phyloP scores from a whole-genome alignment of 2,113 vertebrate genomes.

The Platichthys stellatus region DNA sequence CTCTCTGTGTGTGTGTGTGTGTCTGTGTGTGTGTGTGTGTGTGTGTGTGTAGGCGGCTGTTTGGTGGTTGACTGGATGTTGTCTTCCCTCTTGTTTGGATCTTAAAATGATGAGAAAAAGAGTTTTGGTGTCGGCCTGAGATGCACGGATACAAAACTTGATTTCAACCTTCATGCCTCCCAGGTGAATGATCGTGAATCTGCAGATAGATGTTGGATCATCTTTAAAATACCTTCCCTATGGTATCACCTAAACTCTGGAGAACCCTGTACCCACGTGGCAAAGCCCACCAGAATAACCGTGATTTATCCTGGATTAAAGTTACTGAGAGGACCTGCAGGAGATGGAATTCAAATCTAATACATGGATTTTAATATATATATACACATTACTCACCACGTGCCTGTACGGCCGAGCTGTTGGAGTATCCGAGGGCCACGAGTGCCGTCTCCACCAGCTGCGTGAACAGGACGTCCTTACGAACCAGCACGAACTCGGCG shows the following conservation, averaged over 20 bases:
- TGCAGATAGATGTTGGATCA: no score
- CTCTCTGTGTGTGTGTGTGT: constrained; percentile 4
- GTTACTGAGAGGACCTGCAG: no score
- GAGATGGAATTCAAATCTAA: no score
- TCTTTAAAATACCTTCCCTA: no score
- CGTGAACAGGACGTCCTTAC: constrained; percentile 96
- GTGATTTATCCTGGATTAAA: no score
- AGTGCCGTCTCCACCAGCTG: constrained; percentile 97
- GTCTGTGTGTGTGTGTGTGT: constrained; percentile 26
- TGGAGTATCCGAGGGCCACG: constrained; percentile 94
- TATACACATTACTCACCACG: constrained; percentile 82
- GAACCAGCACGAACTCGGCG: constrained; percentile 94
- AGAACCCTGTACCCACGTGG: no score
- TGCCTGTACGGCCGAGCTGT: constrained; percentile 94
- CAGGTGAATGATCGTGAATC: no score
- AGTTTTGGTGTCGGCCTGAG: constrained; percentile 12
- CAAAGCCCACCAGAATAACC: no score
- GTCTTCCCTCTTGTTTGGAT: constrained; percentile 63
- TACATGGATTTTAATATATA: background rate
- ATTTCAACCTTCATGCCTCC: no score
- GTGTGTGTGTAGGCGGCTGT: constrained; percentile 49
- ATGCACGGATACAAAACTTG: background rate
- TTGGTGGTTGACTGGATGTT: constrained; percentile 32
- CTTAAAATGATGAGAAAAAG: constrained; percentile 18
- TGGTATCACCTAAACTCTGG: no score